These are phyloP conservation scores for Agrypnia vestita DNA, from an alignment of 1,140 invertebrate species.

Conservation along the genomic window DNA sequence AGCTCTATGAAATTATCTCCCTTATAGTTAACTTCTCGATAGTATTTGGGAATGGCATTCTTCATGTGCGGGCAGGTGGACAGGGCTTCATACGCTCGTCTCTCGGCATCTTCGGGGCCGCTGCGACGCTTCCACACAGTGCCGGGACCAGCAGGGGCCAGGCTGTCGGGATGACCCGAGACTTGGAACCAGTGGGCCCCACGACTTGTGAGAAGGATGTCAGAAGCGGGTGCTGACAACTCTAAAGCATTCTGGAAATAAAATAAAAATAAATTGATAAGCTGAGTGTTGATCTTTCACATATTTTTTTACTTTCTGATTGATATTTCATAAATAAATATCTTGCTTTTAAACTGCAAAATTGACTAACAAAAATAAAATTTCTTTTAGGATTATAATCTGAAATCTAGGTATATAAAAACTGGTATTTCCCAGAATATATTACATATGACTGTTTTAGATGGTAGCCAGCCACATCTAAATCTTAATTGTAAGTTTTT, in stretches of 20 bases:
- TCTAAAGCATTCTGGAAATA: conserved; percentile 93
- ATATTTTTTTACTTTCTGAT: too few relatives aligned
- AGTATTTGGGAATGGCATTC: conserved; percentile 89
- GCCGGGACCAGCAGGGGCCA: conserved; percentile 93
- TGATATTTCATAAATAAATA: too few relatives aligned
- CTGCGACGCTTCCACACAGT: conserved; percentile 93
- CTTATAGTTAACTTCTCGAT: conserved; percentile 88
- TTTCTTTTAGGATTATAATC: too few relatives aligned
- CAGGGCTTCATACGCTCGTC: conserved; percentile 86
- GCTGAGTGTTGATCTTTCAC: too few relatives aligned
- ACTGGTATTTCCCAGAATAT: too few relatives aligned
- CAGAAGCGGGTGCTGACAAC: conserved; percentile 91
- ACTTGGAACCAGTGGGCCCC: conserved; percentile 89
- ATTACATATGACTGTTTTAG: too few relatives aligned
- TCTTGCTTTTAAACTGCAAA: too few relatives aligned
- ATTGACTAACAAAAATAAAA: too few relatives aligned
- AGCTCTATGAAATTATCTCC: conserved; percentile 93
- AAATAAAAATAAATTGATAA: conserved; percentile 52
- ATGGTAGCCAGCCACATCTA: too few relatives aligned
- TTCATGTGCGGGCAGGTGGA: conserved; percentile 83
- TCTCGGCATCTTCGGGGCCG: conserved; percentile 83
- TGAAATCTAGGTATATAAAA: too few relatives aligned
- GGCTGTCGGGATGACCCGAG: conserved; percentile 93
- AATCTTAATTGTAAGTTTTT: too few relatives aligned
- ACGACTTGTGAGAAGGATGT: conserved; percentile 86